These are phyloP conservation scores for Cyclopterus lumpus DNA, from an alignment of 2,797 vertebrate species.

Conservation along the genomic window DNA sequence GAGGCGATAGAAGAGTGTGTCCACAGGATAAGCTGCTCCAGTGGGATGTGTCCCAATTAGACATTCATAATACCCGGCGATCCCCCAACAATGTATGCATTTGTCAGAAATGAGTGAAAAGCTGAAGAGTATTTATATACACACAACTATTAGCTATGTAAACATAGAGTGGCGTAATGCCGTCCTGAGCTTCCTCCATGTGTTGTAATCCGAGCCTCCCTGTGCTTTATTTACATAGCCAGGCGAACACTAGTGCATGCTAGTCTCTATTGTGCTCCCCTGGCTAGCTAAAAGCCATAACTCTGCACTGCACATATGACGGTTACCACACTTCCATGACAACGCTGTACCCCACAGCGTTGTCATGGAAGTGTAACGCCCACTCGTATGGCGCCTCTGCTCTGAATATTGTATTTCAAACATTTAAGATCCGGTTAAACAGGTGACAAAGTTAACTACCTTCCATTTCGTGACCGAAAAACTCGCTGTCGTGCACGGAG, in stretches of 20 bases:
- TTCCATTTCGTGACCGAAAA: slow-evolving; percentile 94
- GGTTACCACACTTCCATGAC: background rate
- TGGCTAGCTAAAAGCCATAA: background rate
- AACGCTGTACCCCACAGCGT: no score
- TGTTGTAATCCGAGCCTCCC: no score
- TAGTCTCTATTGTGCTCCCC: background rate
- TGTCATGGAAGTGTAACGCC: no score
- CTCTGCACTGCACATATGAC: no score
- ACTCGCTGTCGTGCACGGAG: slow-evolving; percentile 98
- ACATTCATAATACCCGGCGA: background rate
- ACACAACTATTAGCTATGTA: background rate
- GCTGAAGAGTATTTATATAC: background rate
- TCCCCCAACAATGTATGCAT: background rate
- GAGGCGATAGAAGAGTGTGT: background rate
- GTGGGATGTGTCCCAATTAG: background rate
- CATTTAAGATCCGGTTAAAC: background rate
- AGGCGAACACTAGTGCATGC: background rate
- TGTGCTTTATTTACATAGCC: no score
- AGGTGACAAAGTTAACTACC: slow-evolving; percentile 68
- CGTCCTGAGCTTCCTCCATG: background rate
- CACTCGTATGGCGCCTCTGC: no score
- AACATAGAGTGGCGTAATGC: background rate
- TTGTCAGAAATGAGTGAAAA: background rate
- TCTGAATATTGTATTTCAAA: no score
- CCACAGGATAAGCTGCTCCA: background rate